Conservation (phyloP, 2,888 invertebrate species). For the Plebejus melissa region DNA sequence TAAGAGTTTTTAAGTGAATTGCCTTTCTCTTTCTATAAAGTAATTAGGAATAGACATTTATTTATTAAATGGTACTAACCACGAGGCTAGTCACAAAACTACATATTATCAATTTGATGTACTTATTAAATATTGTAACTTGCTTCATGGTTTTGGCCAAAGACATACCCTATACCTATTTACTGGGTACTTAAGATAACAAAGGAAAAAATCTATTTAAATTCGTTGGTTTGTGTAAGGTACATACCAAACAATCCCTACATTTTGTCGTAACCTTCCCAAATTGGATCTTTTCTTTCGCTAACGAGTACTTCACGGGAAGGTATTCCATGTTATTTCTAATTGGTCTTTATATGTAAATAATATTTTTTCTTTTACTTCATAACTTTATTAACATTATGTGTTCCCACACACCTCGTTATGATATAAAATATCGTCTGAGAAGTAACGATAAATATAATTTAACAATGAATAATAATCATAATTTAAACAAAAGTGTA, state of each 20-base stretch:
- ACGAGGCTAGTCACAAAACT: not conserved
- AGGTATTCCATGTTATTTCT: conserved; percentile 13
- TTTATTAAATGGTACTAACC: not conserved
- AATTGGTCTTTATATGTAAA: conserved; percentile 21
- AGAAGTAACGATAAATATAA: conserved; percentile 15
- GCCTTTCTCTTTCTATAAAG: not conserved
- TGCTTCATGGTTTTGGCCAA: not conserved
- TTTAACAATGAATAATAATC: conserved; percentile 27
- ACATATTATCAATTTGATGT: not conserved
- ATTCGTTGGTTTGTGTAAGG: not conserved
- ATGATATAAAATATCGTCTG: conserved; percentile 13
- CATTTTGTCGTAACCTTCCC: not conserved
- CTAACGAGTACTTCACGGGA: conserved; percentile 14
- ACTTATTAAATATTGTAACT: not conserved
- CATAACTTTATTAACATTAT: not conserved
- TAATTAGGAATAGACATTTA: not conserved
- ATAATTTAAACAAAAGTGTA: conserved; percentile 6
- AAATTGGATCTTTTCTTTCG: not conserved
- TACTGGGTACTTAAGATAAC: not conserved
- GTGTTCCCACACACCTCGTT: conserved; percentile 7
- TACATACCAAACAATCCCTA: not conserved
- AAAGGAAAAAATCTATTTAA: not conserved
- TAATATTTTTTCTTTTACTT: conserved; percentile 7
- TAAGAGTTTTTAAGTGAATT: no score
- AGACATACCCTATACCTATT: no score